Evolutionary conservation across 2,888 invertebrate genomes (phyloP), one percentile per base, ranked within the genome.

Genomic region (Griposia aprilina): DNA sequence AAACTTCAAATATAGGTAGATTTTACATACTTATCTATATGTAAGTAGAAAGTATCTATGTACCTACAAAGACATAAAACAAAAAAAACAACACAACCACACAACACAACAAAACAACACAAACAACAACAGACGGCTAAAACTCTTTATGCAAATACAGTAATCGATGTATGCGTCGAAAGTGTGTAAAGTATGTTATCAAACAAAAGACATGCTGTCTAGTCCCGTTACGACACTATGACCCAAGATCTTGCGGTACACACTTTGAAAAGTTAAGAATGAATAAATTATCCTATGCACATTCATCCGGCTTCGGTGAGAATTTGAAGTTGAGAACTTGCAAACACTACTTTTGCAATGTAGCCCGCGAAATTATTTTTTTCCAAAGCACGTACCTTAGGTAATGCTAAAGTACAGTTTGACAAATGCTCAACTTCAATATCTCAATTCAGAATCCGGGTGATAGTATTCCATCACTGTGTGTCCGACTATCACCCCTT

Each of bases 211-310:
- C 45, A 62, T 63, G 26, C 68, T 80, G 69, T 73, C 69, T 62
- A 20, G 76, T 85, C 67, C 87, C 87, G 87, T 81, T 87, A 74
- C 8, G 71, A 45, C 66, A 74, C 30, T 23, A 48, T 72, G n/a
- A 81, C 75, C 85, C 41, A 57, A 41, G 50, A 36, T 62, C 70
- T 85, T 74, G 72, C 81, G 71, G 85, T 83, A 80, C n/a, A 17
- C 59, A 15, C 57, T 62, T 70, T 30, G 52, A 76, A 63, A 76
- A 76, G 17, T 45, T 76, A 65, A 70, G 13, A 41, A 66, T 76
- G 23, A 65, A 52, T 75, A 55, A 52, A 55, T 70, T 79, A 60
- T 66, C 36, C 48, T 57, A 30, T 50, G n/a, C 30, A 52, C 41
- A 48, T 45, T 36, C 20, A 36, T 20, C 23, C 23, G 36, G 36